phyloP scores from a whole-genome alignment of 2,797 vertebrate species.

The Danio jaintianensis region DNA sequence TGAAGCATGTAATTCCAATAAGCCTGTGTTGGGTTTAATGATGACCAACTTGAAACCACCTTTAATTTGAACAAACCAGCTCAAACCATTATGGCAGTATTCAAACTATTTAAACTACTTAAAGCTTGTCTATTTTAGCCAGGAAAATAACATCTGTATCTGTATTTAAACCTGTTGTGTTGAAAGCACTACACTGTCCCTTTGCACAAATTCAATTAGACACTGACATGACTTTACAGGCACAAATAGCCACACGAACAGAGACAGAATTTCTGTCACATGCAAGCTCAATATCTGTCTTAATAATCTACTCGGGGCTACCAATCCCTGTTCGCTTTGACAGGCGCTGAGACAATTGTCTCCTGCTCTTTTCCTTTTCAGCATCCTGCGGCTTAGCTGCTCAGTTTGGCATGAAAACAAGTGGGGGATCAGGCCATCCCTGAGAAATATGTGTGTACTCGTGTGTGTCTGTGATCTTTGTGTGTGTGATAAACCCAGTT shows the following conservation, averaged over 20 bases:
- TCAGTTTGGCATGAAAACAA: conserved; percentile 46
- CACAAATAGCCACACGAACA: not conserved
- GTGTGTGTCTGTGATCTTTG: not conserved
- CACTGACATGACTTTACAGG: not conserved
- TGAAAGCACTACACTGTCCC: not conserved
- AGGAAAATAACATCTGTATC: not conserved
- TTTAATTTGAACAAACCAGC: too few relatives aligned
- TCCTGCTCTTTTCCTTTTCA: conserved; percentile 31
- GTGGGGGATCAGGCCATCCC: conserved; percentile 2
- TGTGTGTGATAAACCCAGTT: conserved; percentile 1
- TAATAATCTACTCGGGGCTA: conserved; percentile 7
- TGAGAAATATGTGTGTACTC: conserved; percentile 8
- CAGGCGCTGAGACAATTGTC: conserved; percentile 32
- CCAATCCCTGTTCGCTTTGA: conserved; percentile 11
- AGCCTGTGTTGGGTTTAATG: too few relatives aligned
- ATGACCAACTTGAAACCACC: too few relatives aligned
- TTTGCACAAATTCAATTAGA: not conserved
- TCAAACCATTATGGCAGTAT: too few relatives aligned
- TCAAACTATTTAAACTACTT: not conserved
- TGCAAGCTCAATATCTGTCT: not conserved
- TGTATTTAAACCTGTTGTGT: not conserved
- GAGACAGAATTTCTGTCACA: not conserved
- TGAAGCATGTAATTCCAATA: too few relatives aligned
- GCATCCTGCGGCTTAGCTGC: conserved; percentile 47
- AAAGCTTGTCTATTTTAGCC: not conserved